Conservation (phyloP, 2,797 vertebrate genomes). For the Rhinogobio ventralis region DNA sequence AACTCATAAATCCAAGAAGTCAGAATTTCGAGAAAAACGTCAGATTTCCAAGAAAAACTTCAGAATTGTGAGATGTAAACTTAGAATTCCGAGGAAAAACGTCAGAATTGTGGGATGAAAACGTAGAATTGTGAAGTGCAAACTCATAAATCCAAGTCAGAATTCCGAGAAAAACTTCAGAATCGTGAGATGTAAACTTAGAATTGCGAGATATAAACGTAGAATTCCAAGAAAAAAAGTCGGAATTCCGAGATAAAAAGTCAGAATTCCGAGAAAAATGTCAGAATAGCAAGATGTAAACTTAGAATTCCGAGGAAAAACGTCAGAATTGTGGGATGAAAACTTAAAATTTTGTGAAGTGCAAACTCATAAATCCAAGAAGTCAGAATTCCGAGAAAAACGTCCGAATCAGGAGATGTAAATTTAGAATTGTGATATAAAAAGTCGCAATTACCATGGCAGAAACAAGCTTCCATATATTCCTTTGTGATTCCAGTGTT, state of each 20-base stretch:
- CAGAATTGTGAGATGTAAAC: not conserved
- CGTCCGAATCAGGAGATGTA: too few relatives aligned
- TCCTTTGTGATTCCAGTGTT: constrained; percentile 21
- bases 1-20: not conserved
- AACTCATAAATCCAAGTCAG: fast-evolving
- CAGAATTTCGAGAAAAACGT: not conserved
- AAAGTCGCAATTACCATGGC: not conserved
- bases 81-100: not conserved
- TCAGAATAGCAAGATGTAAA: too few relatives aligned
- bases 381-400: not conserved
- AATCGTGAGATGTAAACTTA: too few relatives aligned
- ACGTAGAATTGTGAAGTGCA: not conserved
- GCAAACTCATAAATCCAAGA: too few relatives aligned
- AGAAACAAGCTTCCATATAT: not conserved
- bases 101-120: not conserved
- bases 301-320: fast-evolving
- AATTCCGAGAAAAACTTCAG: not conserved
- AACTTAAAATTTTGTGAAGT: not conserved
- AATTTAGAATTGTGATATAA: not conserved
- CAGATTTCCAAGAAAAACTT: not conserved
- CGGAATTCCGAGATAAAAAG: not conserved
- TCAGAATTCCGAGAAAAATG: not conserved
- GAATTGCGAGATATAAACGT: too few relatives aligned
- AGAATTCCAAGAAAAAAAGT: too few relatives aligned
- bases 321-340: not conserved